A percentile compares a stretch with the other conserved stretches of the same genome.
Conservation (phyloP, 37 sponge, comb jelly and placozoan genomes). For the Oopsacas minuta region DNA sequence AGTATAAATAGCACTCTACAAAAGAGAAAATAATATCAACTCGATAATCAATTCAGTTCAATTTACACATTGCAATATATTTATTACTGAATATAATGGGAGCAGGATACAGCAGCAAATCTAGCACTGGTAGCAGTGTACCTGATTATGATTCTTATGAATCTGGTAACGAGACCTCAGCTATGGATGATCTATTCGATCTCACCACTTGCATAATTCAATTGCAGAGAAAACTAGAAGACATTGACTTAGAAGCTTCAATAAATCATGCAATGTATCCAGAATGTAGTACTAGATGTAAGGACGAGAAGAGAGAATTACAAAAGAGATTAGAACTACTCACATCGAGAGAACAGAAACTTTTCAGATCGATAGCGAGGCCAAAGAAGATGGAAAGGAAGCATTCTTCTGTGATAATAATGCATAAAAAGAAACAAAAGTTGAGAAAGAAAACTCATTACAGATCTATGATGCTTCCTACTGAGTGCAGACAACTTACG, state of each 20-base stretch:
- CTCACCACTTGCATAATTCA: not conserved
- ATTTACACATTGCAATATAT: not conserved
- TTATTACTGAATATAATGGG: not conserved
- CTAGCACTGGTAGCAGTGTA: not conserved
- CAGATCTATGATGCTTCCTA: not conserved
- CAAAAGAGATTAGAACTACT: not conserved
- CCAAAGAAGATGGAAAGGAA: not conserved
- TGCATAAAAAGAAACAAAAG: not conserved
- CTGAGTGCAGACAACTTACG: slow-evolving; percentile 2
- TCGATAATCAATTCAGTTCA: too few relatives aligned
- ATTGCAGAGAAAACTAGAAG: not conserved
- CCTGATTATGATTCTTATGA: not conserved
- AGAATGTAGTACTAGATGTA: not conserved
- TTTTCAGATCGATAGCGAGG: not conserved
- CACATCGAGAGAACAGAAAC: not conserved
- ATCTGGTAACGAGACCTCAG: not conserved
- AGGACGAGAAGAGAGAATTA: slow-evolving; percentile 1
- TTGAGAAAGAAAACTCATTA: not conserved
- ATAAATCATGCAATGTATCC: slow-evolving; percentile 13
- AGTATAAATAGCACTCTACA: not conserved
- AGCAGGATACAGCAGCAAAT: not conserved
- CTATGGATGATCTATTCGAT: not conserved
- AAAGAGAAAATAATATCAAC: not conserved
- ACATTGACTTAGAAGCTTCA: not conserved
- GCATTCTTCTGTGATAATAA: not conserved